Evolutionary conservation across 2,888 invertebrate species (phyloP).

Genomic region (Eueremaeus valkanovi): DNA sequence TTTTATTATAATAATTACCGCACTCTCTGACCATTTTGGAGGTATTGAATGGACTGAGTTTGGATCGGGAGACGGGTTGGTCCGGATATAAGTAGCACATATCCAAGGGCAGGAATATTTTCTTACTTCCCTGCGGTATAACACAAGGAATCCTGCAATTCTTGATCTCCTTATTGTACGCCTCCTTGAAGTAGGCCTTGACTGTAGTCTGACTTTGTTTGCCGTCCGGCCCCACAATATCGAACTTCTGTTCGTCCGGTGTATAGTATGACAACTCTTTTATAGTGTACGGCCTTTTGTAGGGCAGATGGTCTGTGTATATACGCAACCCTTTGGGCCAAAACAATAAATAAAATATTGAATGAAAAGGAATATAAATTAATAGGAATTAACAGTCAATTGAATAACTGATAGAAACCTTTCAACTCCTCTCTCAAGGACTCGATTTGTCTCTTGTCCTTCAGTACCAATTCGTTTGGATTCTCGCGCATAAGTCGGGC

Average conservation of each 20-base stretch:
- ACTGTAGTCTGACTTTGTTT: neutral
- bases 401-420: too few relatives aligned
- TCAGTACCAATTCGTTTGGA: too few relatives aligned
- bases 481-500: constrained; percentile 22
- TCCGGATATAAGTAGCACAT: constrained; percentile 36
- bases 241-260: neutral
- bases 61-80: neutral
- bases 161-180: neutral
- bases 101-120: constrained; percentile 21
- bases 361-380: too few relatives aligned
- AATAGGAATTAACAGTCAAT: too few relatives aligned
- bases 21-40: neutral
- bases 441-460: too few relatives aligned
- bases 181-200: neutral
- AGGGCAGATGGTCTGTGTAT: constrained; percentile 8
- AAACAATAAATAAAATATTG: too few relatives aligned
- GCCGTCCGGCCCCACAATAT: neutral
- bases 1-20: neutral
- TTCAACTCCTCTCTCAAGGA: too few relatives aligned
- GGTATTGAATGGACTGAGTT: neutral
- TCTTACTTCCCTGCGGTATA: neutral
- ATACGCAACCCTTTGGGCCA: constrained; percentile 5
- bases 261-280: neutral
- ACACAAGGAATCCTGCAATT: too few relatives aligned
- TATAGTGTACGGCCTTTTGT: neutral